Conservation (phyloP, 1,140 invertebrate genomes). For the Halictus rubicundus region DNA sequence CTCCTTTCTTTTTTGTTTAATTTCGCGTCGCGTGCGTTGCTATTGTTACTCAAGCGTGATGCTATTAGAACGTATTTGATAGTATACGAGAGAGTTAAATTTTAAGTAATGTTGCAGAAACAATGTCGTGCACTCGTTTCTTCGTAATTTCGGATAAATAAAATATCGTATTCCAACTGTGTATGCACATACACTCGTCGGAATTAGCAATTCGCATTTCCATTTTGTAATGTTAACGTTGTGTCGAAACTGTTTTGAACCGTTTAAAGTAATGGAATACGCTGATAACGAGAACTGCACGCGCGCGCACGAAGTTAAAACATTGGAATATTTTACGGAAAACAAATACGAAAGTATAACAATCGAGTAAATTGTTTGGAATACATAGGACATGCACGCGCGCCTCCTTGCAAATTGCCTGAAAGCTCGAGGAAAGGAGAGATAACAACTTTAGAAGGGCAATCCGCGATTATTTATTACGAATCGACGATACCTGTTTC, state of each 20-base stretch:
- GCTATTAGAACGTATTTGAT: background rate
- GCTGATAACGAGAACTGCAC: no score
- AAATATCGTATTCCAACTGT: no score
- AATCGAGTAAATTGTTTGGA: background rate
- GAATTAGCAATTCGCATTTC: no score
- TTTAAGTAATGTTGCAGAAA: background rate
- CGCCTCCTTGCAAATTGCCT: background rate
- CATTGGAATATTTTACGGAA: background rate
- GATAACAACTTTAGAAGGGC: background rate
- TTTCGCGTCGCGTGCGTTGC: background rate
- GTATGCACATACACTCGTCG: no score
- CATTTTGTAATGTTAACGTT: no score
- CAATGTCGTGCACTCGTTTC: background rate
- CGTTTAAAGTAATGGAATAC: no score
- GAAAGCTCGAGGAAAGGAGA: background rate
- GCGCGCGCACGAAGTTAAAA: background rate
- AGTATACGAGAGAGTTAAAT: background rate
- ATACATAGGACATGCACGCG: no score
- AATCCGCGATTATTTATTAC: background rate
- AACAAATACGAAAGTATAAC: background rate
- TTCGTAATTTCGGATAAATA: no score
- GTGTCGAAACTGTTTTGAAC: no score
- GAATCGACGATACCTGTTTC: constrained; percentile 1
- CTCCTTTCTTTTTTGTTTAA: no score
- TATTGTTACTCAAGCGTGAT: background rate